Conservation (phyloP, 2,113 vertebrate species). For the Hydrochoerus hydrochaeris region DNA sequence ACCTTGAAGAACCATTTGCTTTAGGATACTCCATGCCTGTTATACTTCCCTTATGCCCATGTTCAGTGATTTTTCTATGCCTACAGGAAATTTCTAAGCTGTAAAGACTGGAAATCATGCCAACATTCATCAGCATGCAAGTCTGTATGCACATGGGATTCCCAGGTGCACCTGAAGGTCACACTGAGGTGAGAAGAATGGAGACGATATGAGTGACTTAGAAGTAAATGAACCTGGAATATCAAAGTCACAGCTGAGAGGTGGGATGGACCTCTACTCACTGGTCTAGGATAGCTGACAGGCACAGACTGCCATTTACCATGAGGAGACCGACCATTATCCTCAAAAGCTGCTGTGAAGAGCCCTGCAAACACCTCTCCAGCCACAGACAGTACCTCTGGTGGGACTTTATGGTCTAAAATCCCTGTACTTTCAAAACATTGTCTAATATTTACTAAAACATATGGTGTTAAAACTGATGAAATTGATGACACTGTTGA, state of each 20-base stretch:
- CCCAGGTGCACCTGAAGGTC: neutral
- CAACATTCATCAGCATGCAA: neutral
- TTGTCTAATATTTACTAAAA: constrained; percentile 10
- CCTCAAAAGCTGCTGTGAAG: no score
- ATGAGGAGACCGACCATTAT: no score
- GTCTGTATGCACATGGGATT: neutral
- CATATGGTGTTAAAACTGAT: neutral
- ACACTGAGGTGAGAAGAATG: neutral
- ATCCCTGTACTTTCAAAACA: neutral
- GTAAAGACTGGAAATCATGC: neutral
- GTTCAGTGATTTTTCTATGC: neutral
- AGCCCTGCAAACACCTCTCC: no score
- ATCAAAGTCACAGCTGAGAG: neutral
- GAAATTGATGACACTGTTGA: neutral
- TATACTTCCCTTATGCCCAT: neutral
- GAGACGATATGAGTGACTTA: neutral
- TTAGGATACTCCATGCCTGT: neutral
- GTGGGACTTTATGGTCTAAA: no score
- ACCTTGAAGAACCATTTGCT: neutral
- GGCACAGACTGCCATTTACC: neutral
- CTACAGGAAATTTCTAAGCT: neutral
- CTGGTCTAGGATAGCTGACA: neutral
- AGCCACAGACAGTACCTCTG: no score
- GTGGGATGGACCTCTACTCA: neutral
- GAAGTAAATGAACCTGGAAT: neutral